These are phyloP conservation scores for Orchesella cincta DNA, from an alignment of 1,140 invertebrate genomes.

Conservation along the genomic window DNA sequence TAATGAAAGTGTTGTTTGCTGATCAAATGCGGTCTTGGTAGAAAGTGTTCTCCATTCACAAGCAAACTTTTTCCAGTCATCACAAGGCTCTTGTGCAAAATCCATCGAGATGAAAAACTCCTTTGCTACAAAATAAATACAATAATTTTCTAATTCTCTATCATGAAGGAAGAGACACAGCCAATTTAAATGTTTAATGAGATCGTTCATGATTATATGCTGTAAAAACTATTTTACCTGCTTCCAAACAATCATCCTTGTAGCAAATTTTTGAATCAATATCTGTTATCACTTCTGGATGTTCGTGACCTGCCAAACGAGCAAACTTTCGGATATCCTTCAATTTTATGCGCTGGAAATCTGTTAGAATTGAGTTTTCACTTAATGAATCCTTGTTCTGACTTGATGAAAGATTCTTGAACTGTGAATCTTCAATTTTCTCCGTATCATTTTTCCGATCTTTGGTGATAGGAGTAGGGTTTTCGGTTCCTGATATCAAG, in stretches of 20 bases:
- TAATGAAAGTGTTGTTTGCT: neutral
- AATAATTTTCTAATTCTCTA: neutral
- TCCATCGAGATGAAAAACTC: constrained; percentile 14
- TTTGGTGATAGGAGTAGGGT: no score
- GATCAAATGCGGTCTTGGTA: neutral
- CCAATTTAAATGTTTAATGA: neutral
- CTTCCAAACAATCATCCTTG: neutral
- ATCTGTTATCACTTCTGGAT: constrained; percentile 2
- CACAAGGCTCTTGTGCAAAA: neutral
- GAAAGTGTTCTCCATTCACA: constrained; percentile 14
- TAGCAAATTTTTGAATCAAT: neutral
- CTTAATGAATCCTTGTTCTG: neutral
- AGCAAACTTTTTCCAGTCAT: constrained; percentile 7
- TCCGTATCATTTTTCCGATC: no score
- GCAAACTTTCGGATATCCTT: constrained; percentile 17
- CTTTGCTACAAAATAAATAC: neutral
- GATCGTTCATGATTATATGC: neutral
- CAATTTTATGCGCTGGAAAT: neutral
- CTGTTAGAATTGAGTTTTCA: neutral
- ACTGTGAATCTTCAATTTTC: no score
- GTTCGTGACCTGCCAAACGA: constrained; percentile 1
- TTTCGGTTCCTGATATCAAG: no score
- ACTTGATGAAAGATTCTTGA: neutral
- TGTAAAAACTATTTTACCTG: neutral
- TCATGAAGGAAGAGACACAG: neutral